phyloP scores from a whole-genome alignment of 2,888 invertebrate genomes.

The Lingula anatina region DNA sequence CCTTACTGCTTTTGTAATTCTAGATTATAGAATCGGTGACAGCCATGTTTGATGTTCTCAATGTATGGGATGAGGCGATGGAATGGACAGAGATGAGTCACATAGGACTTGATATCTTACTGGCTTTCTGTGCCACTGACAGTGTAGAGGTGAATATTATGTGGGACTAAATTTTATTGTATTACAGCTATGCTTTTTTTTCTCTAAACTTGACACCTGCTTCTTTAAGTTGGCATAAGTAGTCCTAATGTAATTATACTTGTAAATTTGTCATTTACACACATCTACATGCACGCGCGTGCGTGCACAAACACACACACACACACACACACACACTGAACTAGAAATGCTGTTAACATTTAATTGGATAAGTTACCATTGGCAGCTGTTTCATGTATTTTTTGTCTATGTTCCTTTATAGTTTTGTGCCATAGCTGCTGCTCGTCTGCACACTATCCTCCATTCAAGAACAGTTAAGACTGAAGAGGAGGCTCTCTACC shows the following conservation, averaged over 20 bases:
- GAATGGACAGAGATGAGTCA: slow-evolving; percentile 61
- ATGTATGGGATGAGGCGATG: slow-evolving; percentile 58
- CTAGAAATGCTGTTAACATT: too few species aligned
- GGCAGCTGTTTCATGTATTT: neutral
- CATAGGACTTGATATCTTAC: slow-evolving; percentile 49
- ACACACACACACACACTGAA: too few species aligned
- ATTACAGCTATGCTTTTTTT: too few species aligned
- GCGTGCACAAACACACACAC: too few species aligned
- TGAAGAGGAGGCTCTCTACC: slow-evolving; percentile 58
- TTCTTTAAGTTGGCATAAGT: too few species aligned
- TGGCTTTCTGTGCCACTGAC: too few species aligned
- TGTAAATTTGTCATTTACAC: neutral
- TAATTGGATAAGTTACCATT: too few species aligned
- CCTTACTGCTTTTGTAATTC: neutral
- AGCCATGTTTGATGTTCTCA: slow-evolving; percentile 57
- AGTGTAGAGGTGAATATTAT: too few species aligned
- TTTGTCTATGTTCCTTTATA: slow-evolving; percentile 28
- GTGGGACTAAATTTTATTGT: too few species aligned
- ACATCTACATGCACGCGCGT: neutral
- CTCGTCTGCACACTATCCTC: slow-evolving; percentile 60
- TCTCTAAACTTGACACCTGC: too few species aligned
- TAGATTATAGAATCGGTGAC: slow-evolving; percentile 60
- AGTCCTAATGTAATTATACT: too few species aligned
- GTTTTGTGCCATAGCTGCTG: slow-evolving; percentile 61
- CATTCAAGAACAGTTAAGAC: slow-evolving; percentile 58